Evolutionary conservation across 2,888 invertebrate genomes (phyloP), one percentile per base, ranked within the genome.

Genomic region (Erebia epiphron): DNA sequence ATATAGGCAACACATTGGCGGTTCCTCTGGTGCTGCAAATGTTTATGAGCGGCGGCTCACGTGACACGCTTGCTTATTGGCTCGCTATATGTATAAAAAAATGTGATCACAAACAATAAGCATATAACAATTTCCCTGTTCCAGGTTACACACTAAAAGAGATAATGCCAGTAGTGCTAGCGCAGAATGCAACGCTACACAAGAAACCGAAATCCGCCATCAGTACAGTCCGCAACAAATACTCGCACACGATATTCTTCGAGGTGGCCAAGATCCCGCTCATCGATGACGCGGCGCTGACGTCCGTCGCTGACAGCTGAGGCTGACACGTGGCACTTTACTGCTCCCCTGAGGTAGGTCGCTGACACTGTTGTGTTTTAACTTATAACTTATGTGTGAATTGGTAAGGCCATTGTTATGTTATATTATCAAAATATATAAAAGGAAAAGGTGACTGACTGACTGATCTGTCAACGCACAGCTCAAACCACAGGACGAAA

Each of bases 211-310:
- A 96, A 82, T 95, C 96, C 49, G 95, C 97, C 72, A 94, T 98
- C 77, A 96, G 96, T 91, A 98, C 98, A 46, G 96, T 99, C 68
- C 94, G 96, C 77, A 97, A 97, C 88, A 99, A 99, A 92, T 99
- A 99, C 87, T 98, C 98, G 4, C 99, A 99, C 90, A 96, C 96
- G 80, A 97, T 98, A 85, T 98, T 98, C 93, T 98, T 97, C 85
- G 97, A 98, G 94, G 98, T 98, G 71, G 98, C 98, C 74, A 97
- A 97, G 88, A 95, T 96, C 75, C 96, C 97, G 26, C 91, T 97
- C 54, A 75, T 94, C 1, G 87, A 88, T 10, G 91, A 93, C 83
- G 75, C 84, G 0, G 82, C 79, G 9, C 84, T 93, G 13, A 46
- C 46, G 11, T 46, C 46, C 50, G 78, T 11, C 18, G 61, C 13